Base-by-base conservation (phyloP, 2,888 invertebrate genomes). In the Acleris cristana region DNA sequence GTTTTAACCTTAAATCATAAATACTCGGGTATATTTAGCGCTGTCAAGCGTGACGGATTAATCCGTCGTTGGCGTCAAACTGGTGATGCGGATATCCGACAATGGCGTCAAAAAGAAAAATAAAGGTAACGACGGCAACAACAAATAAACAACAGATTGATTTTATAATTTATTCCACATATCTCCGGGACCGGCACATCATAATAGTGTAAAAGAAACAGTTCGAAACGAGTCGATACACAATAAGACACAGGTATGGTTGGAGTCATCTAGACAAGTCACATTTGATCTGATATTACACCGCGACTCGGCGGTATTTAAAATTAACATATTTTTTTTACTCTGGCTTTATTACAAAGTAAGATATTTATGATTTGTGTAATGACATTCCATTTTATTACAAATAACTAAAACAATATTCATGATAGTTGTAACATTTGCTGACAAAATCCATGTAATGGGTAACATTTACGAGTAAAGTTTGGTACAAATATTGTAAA, bases 201-300 rank as follows among this genome's bases (percentile, higher is more conserved):
- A 86, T 86, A 89, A 89, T 86, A 87, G 81, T 83, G 83, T 87
- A 85, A 89, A 86, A 88, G 82, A 85, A 88, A 86, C 83, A 86
- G 87, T 86, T 86, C 87, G 78, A 81, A 78, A 80, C 69, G 73
- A 79, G 81, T 83, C 83, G 82, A 83, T 85, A 85, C 81, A 87
- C 61, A 88, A 84, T 86, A 87, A 86, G 85, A 89, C 86, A 87
- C 87, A 79, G 82, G 76, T 78, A 79, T 76, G 78, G 75, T 63
- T 62, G 49, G 58, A 66, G 66, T 66, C 61, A 23, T 61, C 64
- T 64, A 69, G 56, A 60, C 61, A 30, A 19, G 59, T 68, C 67
- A 64, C 59, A 76, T 80, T 82, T 84, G 82, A 85, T 83, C 86
- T 85, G 85, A 82, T 83, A 83, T 85, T 84, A 85, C 74, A 60